Conservation (phyloP, 2,888 invertebrate species). For the Chrysolina oricalcia region DNA sequence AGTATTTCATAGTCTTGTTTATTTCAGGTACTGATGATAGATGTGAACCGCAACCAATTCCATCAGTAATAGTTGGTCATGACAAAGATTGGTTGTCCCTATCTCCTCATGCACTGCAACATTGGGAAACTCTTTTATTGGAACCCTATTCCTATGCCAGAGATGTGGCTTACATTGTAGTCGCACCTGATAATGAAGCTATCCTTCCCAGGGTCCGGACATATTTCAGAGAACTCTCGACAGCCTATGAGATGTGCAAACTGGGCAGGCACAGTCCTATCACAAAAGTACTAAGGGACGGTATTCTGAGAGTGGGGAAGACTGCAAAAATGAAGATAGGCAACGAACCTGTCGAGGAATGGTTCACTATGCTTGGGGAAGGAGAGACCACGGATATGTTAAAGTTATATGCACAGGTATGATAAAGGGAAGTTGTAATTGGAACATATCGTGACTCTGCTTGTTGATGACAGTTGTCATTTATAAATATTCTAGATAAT, state of each 20-base stretch:
- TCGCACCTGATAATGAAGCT: conserved; percentile 93
- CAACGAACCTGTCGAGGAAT: conserved; percentile 85
- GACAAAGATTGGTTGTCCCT: conserved; percentile 96
- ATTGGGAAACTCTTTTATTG: conserved; percentile 97
- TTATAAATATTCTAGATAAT: too few relatives aligned
- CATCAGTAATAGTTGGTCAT: conserved; percentile 93
- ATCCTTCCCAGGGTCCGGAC: conserved; percentile 84
- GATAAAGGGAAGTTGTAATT: conserved; percentile 30
- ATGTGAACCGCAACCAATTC: conserved; percentile 97
- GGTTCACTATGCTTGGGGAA: conserved; percentile 89
- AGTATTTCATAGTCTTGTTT: background rate
- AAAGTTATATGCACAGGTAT: conserved; percentile 87
- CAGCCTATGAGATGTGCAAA: conserved; percentile 95
- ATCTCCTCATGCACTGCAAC: conserved; percentile 94
- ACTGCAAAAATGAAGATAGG: conserved; percentile 77
- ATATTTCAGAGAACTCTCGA: conserved; percentile 94
- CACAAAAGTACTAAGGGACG: conserved; percentile 87
- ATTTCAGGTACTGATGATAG: conserved; percentile 86
- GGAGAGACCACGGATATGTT: conserved; percentile 88
- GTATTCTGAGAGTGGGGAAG: conserved; percentile 88
- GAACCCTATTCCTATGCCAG: conserved; percentile 97
- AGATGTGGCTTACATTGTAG: conserved; percentile 95
- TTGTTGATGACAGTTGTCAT: too few relatives aligned
- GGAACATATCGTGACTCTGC: background rate
- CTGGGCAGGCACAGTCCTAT: conserved; percentile 95